phyloP scores from a whole-genome alignment of 2,888 invertebrate genomes.

The Agrochola lychnidis region DNA sequence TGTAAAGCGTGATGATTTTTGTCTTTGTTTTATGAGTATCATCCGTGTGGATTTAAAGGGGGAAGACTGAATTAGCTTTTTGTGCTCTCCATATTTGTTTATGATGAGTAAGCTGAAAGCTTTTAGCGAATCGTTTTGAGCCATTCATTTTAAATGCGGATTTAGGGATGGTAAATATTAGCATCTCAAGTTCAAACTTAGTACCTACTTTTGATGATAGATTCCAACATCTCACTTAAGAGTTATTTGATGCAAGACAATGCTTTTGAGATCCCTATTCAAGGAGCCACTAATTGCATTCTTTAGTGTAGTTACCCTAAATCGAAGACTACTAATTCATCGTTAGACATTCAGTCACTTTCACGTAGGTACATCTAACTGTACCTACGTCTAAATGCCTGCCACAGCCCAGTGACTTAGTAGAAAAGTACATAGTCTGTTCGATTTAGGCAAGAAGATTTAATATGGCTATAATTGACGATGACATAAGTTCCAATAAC shows the following conservation, averaged over 20 bases:
- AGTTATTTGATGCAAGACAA: slow-evolving; percentile 25
- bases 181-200: neutral
- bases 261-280: slow-evolving; percentile 20
- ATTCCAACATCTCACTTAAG: slow-evolving; percentile 23
- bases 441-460: neutral
- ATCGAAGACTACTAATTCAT: slow-evolving; percentile 46
- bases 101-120: slow-evolving; percentile 2
- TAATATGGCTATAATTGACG: neutral
- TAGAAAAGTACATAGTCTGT: neutral
- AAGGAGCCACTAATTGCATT: slow-evolving; percentile 40
- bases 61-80: slow-evolving; percentile 21
- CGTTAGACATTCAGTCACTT: slow-evolving; percentile 53
- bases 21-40: slow-evolving; percentile 13
- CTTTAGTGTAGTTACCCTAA: slow-evolving; percentile 36
- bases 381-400: neutral
- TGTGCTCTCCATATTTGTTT: slow-evolving; percentile 17
- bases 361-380: slow-evolving; percentile 14
- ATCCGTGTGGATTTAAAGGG: slow-evolving; percentile 14
- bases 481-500: slow-evolving; percentile 13
- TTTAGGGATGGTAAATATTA: neutral
- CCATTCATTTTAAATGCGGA: neutral
- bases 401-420: neutral
- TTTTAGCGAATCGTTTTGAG: neutral
- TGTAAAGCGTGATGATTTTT: slow-evolving; percentile 12
- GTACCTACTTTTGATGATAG: neutral